These are phyloP conservation scores for Dicaeum eximium DNA, from an alignment of 2,113 vertebrate genomes.

Conservation along the genomic window DNA sequence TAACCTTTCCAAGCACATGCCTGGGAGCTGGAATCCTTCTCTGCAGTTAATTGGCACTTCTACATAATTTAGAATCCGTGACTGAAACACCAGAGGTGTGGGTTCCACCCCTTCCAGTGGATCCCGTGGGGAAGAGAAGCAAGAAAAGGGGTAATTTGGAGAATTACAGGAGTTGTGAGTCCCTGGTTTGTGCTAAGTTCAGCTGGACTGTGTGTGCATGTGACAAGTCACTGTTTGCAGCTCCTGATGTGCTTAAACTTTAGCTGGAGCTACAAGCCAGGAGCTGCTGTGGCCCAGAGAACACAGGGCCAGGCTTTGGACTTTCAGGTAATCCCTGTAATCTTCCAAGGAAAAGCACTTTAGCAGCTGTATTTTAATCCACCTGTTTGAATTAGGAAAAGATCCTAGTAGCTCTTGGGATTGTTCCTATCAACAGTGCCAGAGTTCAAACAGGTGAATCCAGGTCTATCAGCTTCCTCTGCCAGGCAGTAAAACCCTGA, in stretches of 20 bases:
- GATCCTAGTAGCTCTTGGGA: not conserved
- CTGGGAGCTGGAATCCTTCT: not conserved
- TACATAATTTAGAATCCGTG: not conserved
- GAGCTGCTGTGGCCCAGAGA: not conserved
- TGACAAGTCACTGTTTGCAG: not conserved
- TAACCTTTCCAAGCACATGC: constrained; percentile 26
- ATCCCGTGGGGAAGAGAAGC: not conserved
- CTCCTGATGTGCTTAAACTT: not conserved
- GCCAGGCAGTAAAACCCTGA: not conserved
- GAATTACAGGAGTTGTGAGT: not conserved
- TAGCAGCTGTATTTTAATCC: not conserved
- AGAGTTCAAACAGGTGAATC: not conserved
- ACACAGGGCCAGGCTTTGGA: not conserved
- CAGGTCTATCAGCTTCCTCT: not conserved
- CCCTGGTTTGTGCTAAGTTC: not conserved
- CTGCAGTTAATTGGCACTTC: not conserved
- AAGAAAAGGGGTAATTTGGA: not conserved
- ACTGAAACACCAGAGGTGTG: not conserved
- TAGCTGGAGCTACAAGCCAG: not conserved
- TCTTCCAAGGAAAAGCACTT: constrained; percentile 12
- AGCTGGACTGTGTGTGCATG: not conserved
- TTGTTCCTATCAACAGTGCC: not conserved
- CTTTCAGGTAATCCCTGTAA: not conserved
- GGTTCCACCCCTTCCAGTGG: not conserved
- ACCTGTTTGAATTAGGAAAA: not conserved